Evolutionary conservation across 2,113 vertebrate genomes (phyloP).

Genomic region (Columba janthina): DNA sequence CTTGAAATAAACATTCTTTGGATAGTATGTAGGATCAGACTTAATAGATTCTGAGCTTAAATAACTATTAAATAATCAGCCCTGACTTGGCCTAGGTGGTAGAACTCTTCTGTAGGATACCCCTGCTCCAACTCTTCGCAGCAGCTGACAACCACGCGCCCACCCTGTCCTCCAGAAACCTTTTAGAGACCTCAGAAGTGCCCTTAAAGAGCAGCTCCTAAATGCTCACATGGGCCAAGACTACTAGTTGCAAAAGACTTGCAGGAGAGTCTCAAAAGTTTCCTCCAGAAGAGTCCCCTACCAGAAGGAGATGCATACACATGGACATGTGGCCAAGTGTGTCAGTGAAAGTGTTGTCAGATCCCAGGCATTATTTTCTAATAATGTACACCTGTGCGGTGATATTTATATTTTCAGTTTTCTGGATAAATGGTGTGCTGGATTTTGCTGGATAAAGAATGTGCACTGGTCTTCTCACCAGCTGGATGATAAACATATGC

Average conservation of each 20-base stretch:
- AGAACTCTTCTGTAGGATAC: neutral
- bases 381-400: neutral
- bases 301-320: neutral
- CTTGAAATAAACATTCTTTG: neutral
- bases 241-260: neutral
- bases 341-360: neutral
- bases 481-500: neutral
- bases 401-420: neutral
- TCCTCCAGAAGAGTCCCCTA: neutral
- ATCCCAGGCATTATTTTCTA: neutral
- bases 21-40: neutral
- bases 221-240: neutral
- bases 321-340: fast-evolving
- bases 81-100: neutral
- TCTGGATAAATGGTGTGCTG: neutral
- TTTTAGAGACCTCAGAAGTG: neutral
- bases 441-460: neutral
- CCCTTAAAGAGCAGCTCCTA: neutral
- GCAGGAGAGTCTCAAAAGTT: neutral
- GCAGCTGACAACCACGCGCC: neutral
- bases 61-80: neutral
- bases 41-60: neutral
- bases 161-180: neutral
- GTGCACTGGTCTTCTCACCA: neutral
- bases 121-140: neutral